Evolutionary conservation across 2,797 vertebrate genomes (phyloP), one percentile per base, ranked within the genome.

Genomic region (Falco rusticolus): DNA sequence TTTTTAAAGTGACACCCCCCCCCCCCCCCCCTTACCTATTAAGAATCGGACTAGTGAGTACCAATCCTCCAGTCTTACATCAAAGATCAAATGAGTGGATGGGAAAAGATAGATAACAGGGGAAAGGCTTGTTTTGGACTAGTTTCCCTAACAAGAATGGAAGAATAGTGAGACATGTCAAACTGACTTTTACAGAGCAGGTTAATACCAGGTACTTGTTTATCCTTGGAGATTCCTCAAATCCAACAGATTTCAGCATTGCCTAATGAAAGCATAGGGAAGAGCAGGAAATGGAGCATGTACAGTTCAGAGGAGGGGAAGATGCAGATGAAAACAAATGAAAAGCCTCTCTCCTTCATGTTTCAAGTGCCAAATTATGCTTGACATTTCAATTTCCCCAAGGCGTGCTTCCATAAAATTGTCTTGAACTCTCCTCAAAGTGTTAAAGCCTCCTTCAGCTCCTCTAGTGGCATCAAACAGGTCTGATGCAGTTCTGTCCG

Each of bases 301-400:
- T 65, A 94, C 53, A 83, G 89, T 93, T 94, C 76, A 96, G 87
- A 96, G 89, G 41, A 95, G 89, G 74, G 78, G 91, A 74, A 96
- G 95, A 96, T 88, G 89, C 70, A 95, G 89, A 97, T 96, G 94
- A 96, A 94, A 97, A 94, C 96, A 97, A 98, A 95, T 91, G 94
- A 92, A 94, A 97, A 96, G 51, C 66, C 90, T 96, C 97, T 95
- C 93, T 91, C 89, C 94, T 95, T 97, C 94, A 94, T 93, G 92
- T 98, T 97, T 97, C 96, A 97, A 97, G 97, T 95, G 82, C 95
- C 97, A 98, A 98, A 98, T 98, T 97, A 97, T 96, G 96, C 97
- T 96, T 98, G 97, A 97, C 97, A 98, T 98, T 98, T 98, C 97
- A 96, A 98, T 98, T 97, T 97, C 97, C 97, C 98, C 92, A 92